Evolutionary conservation across 2,888 invertebrate species (phyloP).

Genomic region (Ditula angustiorana): DNA sequence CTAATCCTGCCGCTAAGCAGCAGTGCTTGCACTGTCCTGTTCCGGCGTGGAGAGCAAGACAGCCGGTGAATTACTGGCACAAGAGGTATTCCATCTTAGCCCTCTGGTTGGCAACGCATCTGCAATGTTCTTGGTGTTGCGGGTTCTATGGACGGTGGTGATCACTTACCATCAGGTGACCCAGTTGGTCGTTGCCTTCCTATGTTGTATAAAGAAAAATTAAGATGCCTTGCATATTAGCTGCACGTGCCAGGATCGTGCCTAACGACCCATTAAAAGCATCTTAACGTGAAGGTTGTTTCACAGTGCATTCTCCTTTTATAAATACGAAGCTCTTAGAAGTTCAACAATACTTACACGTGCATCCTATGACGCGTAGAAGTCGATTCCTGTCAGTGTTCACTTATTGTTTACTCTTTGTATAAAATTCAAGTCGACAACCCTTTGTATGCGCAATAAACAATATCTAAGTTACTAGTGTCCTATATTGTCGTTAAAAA

Average conservation of each 20-base stretch:
- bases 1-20: no score
- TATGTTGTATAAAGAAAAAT: no score
- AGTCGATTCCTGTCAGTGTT: not conserved
- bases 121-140: no score
- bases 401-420: not conserved
- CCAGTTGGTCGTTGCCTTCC: no score
- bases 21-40: no score
- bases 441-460: constrained; percentile 1
- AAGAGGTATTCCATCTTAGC: no score
- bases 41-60: no score
- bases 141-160: no score
- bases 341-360: constrained; percentile 14
- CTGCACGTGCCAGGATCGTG: not conserved
- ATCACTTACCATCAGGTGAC: no score
- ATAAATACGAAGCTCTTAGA: not conserved
- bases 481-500: not conserved
- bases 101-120: no score
- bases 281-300: not conserved
- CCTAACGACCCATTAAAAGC: not conserved
- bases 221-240: not conserved
- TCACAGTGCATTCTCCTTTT: not conserved
- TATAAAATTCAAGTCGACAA: constrained; percentile 8
- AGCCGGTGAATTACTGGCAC: no score
- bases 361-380: constrained; percentile 17
- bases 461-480: not conserved